Base-by-base conservation (phyloP, 2,113 vertebrate species). In the Rhinopithecus roxellana region DNA sequence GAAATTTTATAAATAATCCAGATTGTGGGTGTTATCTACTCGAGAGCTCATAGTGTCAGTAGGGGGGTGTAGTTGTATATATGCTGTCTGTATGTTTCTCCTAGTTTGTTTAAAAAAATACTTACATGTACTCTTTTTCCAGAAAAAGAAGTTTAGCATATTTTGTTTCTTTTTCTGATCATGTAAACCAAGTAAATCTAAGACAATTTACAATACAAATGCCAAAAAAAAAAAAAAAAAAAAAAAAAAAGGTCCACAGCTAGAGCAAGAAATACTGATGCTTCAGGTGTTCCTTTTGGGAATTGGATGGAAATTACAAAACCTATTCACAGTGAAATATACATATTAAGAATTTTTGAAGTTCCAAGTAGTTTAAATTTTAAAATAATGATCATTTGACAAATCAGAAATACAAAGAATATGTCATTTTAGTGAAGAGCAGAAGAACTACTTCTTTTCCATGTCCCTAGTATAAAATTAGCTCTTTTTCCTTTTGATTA, bases 161-260 rank as follows among this genome's bases (percentile, higher is more conserved):
- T 18, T 72, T 83, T 91, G 55, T 92, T 93, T 90, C 80, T 90
- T 92, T 72, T 50, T n/a, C 61, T 95, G 43, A 96, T 85, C 16
- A 59, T 43, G 35, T 86, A 92, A 52, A 81, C 57, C 78, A 81
- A 74, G 40, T 69, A 84, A 95, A 88, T 74, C 59, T 94, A 90
- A 87, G 74, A 87, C 27, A 13, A 40, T 40, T 88, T 90, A 83
- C 55, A 89, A 83, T 0, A 95, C 8, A 17, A 95, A 77, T 43
- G 81, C 84, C 70, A 75, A 87, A 80, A 83, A 43, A 96, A 86
- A n/a, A n/a, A n/a, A 83, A 43, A 79, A 52, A 6, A 70, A 87
- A 69, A 80, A 83, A 43, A 92, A 75, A 83, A 69, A 75, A 79
- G 43, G 92, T 69, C 25, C 1, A 67, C 77, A 94, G 11, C 0